Base-by-base conservation (phyloP, 1,140 invertebrate genomes). In the Patella vulgata region DNA sequence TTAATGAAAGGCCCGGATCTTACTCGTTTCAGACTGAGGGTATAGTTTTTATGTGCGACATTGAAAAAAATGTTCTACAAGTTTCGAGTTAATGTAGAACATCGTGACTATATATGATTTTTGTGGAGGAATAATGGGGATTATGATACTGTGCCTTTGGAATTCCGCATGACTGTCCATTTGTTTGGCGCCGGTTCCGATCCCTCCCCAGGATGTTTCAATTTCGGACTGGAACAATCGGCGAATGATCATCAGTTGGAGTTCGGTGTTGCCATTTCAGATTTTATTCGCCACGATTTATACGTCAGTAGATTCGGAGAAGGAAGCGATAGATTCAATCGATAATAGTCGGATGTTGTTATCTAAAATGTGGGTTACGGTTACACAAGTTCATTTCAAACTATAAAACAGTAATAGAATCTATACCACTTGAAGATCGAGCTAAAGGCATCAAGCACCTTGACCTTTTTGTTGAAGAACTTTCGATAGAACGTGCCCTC, bases 41-140 rank as follows among this genome's bases (percentile, higher is more conserved):
- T 5, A 57, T 78, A 5, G 74, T 71, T 3, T 40, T 82, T 12
- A 59, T 52, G 8, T 70, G 64, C 1, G 74, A 80, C 55, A 71
- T 80, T 8, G 63, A 70, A 39, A n/a, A n/a, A 33, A 0, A 80
- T 80, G 78, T 79, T 75, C 27, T 58, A 76, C 28, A 70, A 74
- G 39, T 55, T 77, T 36, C 50, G 48, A 11, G 68, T 68, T 1
- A 31, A 33, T 12, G 23, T 40, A 14, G 28, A 28, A 39, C n/a
- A 68, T 36, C 23, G 61, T 36, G 48, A 74, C 27, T 74, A 47
- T 50, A 30, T 74, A 3, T 19, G 64, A 40, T 74, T 74, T 40
- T 55, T 74, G 11, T 72, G 66, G 67, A 67, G 62, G 63, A 48
- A 68, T 8, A 33, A 57, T 25, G 55, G 42, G 11, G 36, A 70